A percentile compares a stretch with the other conserved stretches of the same genome.
These are phyloP conservation scores for Drosophila infuscata DNA, from an alignment of 2,888 invertebrate species.

Conservation along the genomic window DNA sequence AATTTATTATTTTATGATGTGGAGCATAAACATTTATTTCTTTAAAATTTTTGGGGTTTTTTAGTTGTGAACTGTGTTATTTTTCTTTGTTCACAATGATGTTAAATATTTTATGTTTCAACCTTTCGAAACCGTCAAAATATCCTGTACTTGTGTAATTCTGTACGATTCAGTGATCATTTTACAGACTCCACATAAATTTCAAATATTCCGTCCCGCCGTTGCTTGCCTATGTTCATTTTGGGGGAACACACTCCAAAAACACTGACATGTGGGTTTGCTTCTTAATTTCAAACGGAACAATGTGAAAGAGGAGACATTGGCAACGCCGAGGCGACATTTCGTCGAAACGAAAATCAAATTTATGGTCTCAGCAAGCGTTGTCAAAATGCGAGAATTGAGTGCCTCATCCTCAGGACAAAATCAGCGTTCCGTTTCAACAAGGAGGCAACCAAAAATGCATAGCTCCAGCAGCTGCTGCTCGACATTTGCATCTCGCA, in stretches of 20 bases:
- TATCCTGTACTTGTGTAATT: not conserved
- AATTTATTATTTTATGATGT: not conserved
- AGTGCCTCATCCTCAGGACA: slow-evolving; percentile 53
- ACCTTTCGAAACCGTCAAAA: not conserved
- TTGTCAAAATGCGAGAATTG: slow-evolving; percentile 81
- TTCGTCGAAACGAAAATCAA: slow-evolving; percentile 69
- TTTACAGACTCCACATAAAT: not conserved
- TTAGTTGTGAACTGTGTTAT: not conserved
- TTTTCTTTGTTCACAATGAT: not conserved
- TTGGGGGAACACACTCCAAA: slow-evolving; percentile 2
- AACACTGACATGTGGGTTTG: slow-evolving; percentile 18
- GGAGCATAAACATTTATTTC: no score
- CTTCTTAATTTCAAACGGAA: slow-evolving; percentile 77
- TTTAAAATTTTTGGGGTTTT: not conserved
- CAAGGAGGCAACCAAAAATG: slow-evolving; percentile 29
- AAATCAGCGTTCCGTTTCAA: slow-evolving; percentile 15
- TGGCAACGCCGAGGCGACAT: slow-evolving; percentile 47
- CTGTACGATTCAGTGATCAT: no score
- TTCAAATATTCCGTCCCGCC: slow-evolving; percentile 4
- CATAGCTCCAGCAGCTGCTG: slow-evolving; percentile 26
- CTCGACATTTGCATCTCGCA: slow-evolving; percentile 73
- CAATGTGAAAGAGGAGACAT: slow-evolving; percentile 57
- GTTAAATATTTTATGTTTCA: not conserved
- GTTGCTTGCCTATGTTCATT: slow-evolving; percentile 43
- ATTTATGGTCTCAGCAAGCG: slow-evolving; percentile 77